Evolutionary conservation across 1,140 invertebrate genomes (phyloP).

Genomic region (Plutomurus gul): DNA sequence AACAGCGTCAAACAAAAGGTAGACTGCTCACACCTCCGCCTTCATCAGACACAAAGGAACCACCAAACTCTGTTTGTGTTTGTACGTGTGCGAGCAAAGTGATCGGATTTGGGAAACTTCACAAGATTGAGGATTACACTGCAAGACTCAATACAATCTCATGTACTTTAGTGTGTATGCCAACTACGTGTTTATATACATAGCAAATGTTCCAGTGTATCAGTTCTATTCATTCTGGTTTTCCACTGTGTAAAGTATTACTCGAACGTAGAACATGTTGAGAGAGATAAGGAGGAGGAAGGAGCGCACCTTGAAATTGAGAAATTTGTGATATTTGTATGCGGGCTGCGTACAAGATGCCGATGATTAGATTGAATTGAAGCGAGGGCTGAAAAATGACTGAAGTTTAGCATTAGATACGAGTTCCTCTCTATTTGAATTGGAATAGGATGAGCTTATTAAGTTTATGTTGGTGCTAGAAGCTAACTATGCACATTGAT

Average conservation of each 20-base stretch:
- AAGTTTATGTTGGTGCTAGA: neutral
- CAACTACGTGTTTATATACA: neutral
- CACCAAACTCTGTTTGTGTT: too few relatives aligned
- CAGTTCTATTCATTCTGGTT: neutral
- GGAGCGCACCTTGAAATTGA: constrained; percentile 22
- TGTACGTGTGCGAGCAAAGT: too few relatives aligned
- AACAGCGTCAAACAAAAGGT: too few relatives aligned
- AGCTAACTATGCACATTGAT: neutral
- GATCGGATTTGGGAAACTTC: neutral
- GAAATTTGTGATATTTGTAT: constrained; percentile 20
- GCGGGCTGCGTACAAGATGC: constrained; percentile 1
- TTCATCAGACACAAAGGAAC: too few relatives aligned
- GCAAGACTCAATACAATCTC: neutral
- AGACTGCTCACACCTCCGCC: too few relatives aligned
- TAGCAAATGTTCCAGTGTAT: neutral
- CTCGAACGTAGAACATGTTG: too few relatives aligned
- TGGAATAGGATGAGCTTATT: neutral
- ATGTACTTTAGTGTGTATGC: neutral
- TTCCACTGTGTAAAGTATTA: constrained; percentile 5
- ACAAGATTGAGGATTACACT: neutral
- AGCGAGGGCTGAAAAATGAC: neutral
- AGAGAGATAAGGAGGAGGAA: constrained; percentile 4
- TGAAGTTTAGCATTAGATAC: neutral
- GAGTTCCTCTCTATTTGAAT: neutral
- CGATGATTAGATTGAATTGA: constrained; percentile 24